Conservation (phyloP, 2,888 invertebrate species). For the Archaeoteleia sp. region DNA sequence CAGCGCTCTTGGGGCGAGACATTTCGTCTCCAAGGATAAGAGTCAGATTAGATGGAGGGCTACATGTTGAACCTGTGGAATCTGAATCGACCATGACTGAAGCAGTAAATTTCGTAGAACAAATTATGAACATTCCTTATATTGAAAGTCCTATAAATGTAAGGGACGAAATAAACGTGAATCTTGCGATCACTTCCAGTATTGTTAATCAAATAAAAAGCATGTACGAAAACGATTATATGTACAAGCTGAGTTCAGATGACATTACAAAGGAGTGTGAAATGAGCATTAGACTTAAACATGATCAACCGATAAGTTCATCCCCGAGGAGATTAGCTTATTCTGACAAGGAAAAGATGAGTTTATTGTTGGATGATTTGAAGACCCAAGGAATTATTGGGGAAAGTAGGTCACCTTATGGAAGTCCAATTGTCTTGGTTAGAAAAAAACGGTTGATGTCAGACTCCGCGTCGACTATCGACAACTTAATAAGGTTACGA, state of each 20-base stretch:
- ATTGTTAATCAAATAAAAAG: too few relatives aligned
- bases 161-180: too few relatives aligned
- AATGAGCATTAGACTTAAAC: conserved; percentile 16
- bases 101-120: not conserved
- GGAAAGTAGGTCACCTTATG: conserved; percentile 6
- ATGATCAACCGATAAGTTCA: conserved; percentile 31
- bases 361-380: conserved; percentile 7
- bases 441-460: conserved; percentile 20
- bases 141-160: not conserved
- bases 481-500: conserved; percentile 25
- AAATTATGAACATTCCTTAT: not conserved
- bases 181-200: too few relatives aligned
- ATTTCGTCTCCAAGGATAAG: not conserved
- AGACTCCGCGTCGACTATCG: conserved; percentile 23
- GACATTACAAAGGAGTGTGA: conserved; percentile 6
- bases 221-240: too few relatives aligned
- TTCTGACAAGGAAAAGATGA: conserved; percentile 22
- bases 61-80: not conserved
- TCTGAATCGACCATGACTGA: not conserved
- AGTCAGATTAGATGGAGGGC: not conserved
- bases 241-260: too few relatives aligned
- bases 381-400: conserved; percentile 5
- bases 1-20: conserved; percentile 17
- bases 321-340: conserved; percentile 16
- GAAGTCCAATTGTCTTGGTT: conserved; percentile 16